phyloP scores from a whole-genome alignment of 2,113 vertebrate species.

The Ceuthmochares aereus region DNA sequence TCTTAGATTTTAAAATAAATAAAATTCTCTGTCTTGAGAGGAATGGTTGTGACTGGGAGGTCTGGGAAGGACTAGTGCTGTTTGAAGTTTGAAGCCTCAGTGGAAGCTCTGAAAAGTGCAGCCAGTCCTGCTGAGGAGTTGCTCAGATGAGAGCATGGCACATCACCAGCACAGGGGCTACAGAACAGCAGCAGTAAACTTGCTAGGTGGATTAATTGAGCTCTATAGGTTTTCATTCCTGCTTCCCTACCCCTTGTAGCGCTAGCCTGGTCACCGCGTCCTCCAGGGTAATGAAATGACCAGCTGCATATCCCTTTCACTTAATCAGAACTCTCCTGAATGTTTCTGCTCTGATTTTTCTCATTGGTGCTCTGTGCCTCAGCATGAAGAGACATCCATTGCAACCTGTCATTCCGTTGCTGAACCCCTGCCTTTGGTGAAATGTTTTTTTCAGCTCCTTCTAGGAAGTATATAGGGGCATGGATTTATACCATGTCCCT shows the following conservation, averaged over 20 bases:
- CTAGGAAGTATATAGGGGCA: background rate
- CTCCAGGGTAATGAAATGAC: background rate
- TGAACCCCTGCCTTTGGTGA: background rate
- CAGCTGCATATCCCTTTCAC: background rate
- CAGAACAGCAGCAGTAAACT: background rate
- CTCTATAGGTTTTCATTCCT: background rate
- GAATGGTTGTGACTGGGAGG: background rate
- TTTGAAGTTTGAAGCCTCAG: background rate
- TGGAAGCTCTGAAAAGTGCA: background rate
- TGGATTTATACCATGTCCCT: background rate
- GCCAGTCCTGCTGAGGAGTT: background rate
- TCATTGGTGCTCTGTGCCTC: rapidly evolving
- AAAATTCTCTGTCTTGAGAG: background rate
- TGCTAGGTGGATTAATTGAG: background rate
- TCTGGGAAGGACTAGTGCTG: background rate
- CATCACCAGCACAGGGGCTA: background rate
- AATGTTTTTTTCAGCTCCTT: background rate
- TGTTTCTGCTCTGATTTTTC: background rate
- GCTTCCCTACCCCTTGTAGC: background rate
- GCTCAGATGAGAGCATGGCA: background rate
- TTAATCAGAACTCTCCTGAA: background rate
- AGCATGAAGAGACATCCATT: rapidly evolving
- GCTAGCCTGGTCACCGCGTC: rapidly evolving
- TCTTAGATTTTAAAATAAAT: no score
- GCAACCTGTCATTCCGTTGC: no score